Evolutionary conservation across 2,888 invertebrate species (phyloP), one percentile per base, ranked within the genome.

Genomic region (Eilema depressum): DNA sequence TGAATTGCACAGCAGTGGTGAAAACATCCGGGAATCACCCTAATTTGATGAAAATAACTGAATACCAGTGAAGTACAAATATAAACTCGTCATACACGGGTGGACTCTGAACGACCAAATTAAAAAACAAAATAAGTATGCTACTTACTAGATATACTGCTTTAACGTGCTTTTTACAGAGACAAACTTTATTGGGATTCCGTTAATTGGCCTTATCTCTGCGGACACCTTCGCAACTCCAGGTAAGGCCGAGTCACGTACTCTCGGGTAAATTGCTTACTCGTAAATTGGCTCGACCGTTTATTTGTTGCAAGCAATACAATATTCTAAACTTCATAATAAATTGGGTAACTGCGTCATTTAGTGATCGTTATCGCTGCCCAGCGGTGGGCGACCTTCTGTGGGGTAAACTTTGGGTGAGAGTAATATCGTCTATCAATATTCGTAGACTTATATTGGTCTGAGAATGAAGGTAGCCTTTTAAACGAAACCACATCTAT

Each of bases 211-310:
- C 72, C 69, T 66, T 75, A 75, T 75, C 72, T 73, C 74, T 69
- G 60, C 60, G 67, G 68, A 69, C 72, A 69, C 66, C 47, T 53
- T 26, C 66, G 47, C 71, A 68, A 64, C 28, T 64, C 20, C n/a
- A 64, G 47, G 26, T 78, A 72, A 74, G 79, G 76, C 74, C 75
- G 70, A 80, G 82, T 80, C 80, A 82, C 82, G 69, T 66, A 53
- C 69, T 71, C 66, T 64, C 73, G 67, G 66, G 71, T 74, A 74
- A 76, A 74, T 82, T 81, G 71, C 75, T 79, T 67, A 74, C 68
- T 79, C 69, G 73, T 68, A 76, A 80, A 81, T 76, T 74, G 70
- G 47, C 28, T 26, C 61, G 68, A 59, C 65, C 72, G 67, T 77
- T 76, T 75, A 71, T 74, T 74, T 72, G 72, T 71, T 74, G 56